Evolutionary conservation across 2,888 invertebrate genomes (phyloP), one percentile per base, ranked within the genome.

Genomic region (Globia sparganii): DNA sequence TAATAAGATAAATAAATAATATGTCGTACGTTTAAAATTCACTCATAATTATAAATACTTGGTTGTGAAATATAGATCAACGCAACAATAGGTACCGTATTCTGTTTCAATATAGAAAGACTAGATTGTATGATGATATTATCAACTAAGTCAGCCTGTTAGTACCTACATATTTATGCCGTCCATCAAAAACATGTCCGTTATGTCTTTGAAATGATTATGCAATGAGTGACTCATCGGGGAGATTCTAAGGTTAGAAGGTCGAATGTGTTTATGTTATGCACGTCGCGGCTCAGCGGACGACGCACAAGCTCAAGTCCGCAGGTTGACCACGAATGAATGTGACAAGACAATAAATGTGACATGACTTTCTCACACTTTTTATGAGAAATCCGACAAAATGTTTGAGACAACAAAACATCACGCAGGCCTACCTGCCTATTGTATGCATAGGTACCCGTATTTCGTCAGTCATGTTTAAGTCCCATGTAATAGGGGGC

Each of bases 211-310:
- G 46, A 56, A 75, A 72, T 75, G 56, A 72, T 79, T 75, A 71
- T 59, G 65, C 68, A 80, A 80, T 82, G 85, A 82, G 67, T 49
- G 85, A 82, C 70, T 49, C 69, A 79, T 75, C 66, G 49, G 74
- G 72, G 72, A 81, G 64, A 77, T 79, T 80, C 75, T 77, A 68
- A 80, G 83, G 85, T 80, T 75, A 66, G 80, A 75, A 85, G 75
- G 83, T 84, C 66, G 53, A 75, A 59, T 67, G 79, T 69, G 69
- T 82, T 80, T 83, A 83, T 80, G 73, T 56, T 34, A 64, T 80
- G 80, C 84, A 73, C 31, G 84, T 76, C 82, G 69, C 69, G 37
- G 62, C 56, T 61, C 61, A 58, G 34, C 15, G 53, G 43, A 28
- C 31, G 46, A 34, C 58, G 25, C 64, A 64, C n/a, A 43, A 25